phyloP scores from a whole-genome alignment of 64 coral and sea anemone genomes.

The Trachythela sp. region DNA sequence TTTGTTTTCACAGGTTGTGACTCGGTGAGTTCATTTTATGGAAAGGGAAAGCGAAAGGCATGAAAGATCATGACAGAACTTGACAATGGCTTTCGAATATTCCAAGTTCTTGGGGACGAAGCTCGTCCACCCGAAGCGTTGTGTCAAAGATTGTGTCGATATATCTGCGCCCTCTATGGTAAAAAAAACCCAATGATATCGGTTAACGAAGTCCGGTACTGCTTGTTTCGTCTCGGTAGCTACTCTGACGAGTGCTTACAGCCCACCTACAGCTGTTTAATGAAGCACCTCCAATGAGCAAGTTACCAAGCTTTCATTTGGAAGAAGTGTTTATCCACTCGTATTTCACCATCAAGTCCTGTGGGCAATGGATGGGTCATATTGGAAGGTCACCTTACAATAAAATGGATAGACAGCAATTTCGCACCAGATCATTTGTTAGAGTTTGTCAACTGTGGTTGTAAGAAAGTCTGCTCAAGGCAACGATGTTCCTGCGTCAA shows the following conservation, averaged over 20 bases:
- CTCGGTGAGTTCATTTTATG: conserved; percentile 6
- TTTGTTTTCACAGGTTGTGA: background rate
- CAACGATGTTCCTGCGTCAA: conserved; percentile 56
- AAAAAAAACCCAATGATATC: background rate
- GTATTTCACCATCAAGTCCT: conserved; percentile 14
- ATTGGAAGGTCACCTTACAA: conserved; percentile 11
- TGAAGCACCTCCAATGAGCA: conserved; percentile 40
- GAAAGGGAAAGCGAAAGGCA: background rate
- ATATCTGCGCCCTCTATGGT: background rate
- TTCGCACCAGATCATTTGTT: conserved; percentile 44
- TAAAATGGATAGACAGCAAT: conserved; percentile 43
- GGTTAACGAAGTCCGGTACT: background rate
- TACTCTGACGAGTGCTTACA: conserved; percentile 13
- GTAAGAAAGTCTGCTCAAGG: conserved; percentile 42
- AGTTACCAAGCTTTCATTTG: conserved; percentile 65
- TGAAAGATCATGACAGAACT: background rate
- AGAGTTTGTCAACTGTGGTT: conserved; percentile 53
- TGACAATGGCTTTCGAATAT: background rate
- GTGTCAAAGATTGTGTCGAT: background rate
- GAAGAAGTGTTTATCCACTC: conserved; percentile 45
- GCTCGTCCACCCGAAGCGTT: background rate
- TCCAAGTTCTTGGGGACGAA: background rate
- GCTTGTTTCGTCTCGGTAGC: background rate
- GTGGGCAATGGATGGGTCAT: conserved; percentile 54
- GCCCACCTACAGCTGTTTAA: conserved; percentile 46